phyloP scores from a whole-genome alignment of 2,113 vertebrate species.

The Oreocharis arfaki region DNA sequence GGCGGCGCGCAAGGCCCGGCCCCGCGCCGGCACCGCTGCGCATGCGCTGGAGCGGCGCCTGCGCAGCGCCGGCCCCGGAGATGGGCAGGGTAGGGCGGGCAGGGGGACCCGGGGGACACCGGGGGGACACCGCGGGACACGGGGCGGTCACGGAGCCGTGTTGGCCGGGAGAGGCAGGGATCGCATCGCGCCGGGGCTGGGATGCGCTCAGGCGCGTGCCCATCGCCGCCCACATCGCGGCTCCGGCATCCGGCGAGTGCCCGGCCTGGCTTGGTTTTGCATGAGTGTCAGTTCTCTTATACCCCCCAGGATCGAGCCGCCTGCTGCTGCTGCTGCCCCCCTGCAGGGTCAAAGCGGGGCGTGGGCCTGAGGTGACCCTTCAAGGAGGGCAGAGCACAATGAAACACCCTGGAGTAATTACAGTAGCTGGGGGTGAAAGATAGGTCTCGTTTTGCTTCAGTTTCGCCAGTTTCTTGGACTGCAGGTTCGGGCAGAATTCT shows the following conservation, averaged over 20 bases:
- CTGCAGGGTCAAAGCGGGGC: not conserved
- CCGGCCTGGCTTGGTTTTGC: not conserved
- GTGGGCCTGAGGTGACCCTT: not conserved
- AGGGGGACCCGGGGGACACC: accelerated
- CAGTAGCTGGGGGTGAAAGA: not conserved
- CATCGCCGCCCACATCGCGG: not conserved
- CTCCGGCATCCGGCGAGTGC: not conserved
- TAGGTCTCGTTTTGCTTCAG: not conserved
- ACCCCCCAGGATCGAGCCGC: not conserved
- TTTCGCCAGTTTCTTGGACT: not conserved
- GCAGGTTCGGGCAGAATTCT: not conserved
- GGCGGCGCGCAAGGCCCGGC: not conserved
- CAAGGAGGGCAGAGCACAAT: not conserved
- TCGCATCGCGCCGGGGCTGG: not conserved
- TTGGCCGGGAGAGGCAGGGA: not conserved
- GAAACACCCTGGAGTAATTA: not conserved
- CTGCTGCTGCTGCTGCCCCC: not conserved
- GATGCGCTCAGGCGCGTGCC: not conserved
- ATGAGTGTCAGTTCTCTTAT: not conserved
- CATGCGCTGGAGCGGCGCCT: not conserved
- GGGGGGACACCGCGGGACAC: not conserved
- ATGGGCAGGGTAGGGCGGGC: not conserved
- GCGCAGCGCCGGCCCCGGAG: not conserved
- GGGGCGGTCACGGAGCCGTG: not conserved
- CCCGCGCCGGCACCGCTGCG: not conserved